A percentile compares a stretch with the other conserved stretches of the same genome.
Evolutionary conservation across 2,113 vertebrate genomes (phyloP).

Genomic region (Pomatorhinus ruficollis): DNA sequence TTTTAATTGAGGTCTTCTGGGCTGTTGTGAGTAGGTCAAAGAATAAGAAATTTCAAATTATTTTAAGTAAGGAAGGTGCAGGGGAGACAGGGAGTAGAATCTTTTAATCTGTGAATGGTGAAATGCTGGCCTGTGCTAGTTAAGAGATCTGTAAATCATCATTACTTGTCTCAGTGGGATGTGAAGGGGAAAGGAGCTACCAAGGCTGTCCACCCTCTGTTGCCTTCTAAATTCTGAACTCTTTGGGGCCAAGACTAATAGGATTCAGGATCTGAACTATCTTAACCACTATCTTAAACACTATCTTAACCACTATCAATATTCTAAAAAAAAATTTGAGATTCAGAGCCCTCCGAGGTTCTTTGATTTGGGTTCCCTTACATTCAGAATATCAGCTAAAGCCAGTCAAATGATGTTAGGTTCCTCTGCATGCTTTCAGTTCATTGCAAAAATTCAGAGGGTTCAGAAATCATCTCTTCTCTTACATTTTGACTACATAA

Average conservation of each 20-base stretch:
- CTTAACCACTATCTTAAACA: neutral
- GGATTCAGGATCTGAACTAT: neutral
- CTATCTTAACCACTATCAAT: neutral
- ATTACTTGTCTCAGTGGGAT: neutral
- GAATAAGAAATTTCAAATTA: accelerated
- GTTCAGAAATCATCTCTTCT: neutral
- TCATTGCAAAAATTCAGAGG: neutral
- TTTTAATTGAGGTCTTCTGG: neutral
- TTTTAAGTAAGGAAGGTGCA: neutral
- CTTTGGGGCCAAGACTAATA: neutral
- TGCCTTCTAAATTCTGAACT: neutral
- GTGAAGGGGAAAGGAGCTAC: neutral
- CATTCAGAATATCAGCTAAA: neutral
- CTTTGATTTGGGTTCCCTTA: neutral
- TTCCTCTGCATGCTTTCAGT: neutral
- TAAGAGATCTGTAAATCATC: neutral
- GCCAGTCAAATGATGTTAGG: neutral
- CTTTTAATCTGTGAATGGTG: neutral
- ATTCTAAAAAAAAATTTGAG: neutral
- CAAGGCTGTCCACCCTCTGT: neutral
- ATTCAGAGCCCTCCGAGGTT: neutral
- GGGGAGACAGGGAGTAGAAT: neutral
- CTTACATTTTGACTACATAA: neutral
- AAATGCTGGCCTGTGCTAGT: neutral
- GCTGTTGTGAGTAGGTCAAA: neutral